These are phyloP conservation scores for Seira ritae DNA, from an alignment of 2,888 invertebrate genomes.

Conservation along the genomic window DNA sequence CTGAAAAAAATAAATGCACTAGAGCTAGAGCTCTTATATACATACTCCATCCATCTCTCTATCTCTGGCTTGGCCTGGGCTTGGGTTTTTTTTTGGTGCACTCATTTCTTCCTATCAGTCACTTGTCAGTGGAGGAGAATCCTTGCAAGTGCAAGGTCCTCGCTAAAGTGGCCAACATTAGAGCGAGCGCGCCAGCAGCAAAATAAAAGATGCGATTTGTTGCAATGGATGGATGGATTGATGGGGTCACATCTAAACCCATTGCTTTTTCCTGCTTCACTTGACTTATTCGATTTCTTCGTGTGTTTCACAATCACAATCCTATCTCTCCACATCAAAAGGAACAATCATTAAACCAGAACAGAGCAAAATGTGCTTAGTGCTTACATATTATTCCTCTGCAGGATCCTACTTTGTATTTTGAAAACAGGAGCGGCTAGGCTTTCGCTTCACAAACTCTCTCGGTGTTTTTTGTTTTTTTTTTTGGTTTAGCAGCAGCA, in stretches of 20 bases:
- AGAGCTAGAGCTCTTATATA: no score
- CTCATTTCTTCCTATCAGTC: conserved; percentile 62
- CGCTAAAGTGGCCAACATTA: conserved; percentile 66
- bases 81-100: background rate
- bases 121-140: conserved; percentile 45
- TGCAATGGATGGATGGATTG: conserved; percentile 26
- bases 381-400: no score
- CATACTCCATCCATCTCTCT: conserved; percentile 39
- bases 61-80: conserved; percentile 26
- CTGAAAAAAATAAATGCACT: background rate
- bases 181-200: conserved; percentile 39
- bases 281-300: conserved; percentile 35
- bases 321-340: conserved; percentile 42
- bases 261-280: conserved; percentile 38
- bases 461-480: background rate
- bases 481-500: background rate
- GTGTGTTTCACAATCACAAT: background rate
- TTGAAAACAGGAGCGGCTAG: conserved; percentile 34
- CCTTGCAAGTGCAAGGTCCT: conserved; percentile 54
- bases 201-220: no score
- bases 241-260: conserved; percentile 53
- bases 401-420: no score
- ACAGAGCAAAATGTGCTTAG: no score
- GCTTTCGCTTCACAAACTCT: background rate
- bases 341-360: conserved; percentile 48